phyloP scores from a whole-genome alignment of 2,797 vertebrate species.

The Tympanoctomys barrerae region DNA sequence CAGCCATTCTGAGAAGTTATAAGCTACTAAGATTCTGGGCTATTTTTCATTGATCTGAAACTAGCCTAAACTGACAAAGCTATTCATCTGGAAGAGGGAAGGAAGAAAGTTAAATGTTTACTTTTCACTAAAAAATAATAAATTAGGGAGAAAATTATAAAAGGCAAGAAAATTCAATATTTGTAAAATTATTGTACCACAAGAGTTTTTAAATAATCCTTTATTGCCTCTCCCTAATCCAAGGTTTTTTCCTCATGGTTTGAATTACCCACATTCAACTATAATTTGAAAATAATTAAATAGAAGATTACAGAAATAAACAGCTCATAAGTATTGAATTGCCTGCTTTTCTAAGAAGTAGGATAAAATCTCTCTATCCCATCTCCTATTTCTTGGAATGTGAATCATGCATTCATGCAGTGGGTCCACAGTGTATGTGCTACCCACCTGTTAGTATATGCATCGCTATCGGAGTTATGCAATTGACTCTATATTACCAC shows the following conservation, averaged over 20 bases:
- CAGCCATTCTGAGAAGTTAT: neutral
- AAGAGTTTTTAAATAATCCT: conserved; percentile 15
- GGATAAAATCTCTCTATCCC: neutral
- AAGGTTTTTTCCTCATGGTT: neutral
- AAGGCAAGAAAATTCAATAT: neutral
- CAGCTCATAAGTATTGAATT: neutral
- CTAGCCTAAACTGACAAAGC: neutral
- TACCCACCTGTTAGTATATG: too few relatives aligned
- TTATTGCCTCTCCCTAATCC: neutral
- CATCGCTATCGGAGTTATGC: neutral
- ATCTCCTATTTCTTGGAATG: neutral
- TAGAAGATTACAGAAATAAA: neutral
- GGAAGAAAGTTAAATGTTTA: neutral
- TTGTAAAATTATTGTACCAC: neutral
- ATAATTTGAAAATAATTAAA: neutral
- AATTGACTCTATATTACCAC: neutral
- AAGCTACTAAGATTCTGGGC: neutral
- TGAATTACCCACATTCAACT: neutral
- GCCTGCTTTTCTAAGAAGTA: neutral
- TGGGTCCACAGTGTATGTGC: neutral
- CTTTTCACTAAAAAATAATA: neutral
- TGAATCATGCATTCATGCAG: neutral
- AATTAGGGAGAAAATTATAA: neutral
- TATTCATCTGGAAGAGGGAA: neutral
- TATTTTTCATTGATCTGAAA: neutral